A percentile compares a stretch with the other conserved stretches of the same genome.
Evolutionary conservation across 2,113 vertebrate species (phyloP).

Genomic region (Epinephelus fuscoguttatus): DNA sequence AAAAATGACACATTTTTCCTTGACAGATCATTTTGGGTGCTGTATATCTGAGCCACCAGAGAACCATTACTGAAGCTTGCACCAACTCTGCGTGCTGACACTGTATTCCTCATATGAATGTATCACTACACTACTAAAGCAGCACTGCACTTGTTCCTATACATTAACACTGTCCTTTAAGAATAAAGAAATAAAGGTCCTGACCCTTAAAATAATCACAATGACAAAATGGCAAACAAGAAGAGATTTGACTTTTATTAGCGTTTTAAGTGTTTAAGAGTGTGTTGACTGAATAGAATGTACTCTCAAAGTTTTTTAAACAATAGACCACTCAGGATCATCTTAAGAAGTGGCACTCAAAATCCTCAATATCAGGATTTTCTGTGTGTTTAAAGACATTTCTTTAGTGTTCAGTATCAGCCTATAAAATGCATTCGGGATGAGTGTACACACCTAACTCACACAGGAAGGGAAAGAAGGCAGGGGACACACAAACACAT

Average conservation of each 20-base stretch:
- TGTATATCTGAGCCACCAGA: conserved; percentile 8
- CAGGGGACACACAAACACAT: conserved; percentile 34
- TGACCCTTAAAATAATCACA: not conserved
- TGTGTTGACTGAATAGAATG: not conserved
- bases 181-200: not conserved
- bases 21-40: not conserved
- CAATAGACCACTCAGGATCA: not conserved
- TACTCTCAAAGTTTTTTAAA: not conserved
- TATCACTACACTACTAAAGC: not conserved
- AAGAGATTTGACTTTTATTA: not conserved
- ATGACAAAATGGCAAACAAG: not conserved
- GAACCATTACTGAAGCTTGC: not conserved
- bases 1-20: not conserved
- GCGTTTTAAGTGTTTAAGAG: not conserved
- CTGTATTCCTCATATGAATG: not conserved
- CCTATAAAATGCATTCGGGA: conserved; percentile 15
- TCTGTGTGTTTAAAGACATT: not conserved
- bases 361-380: not conserved
- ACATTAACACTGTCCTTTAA: not conserved
- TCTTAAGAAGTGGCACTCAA: not conserved
- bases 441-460: conserved; percentile 17
- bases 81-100: not conserved
- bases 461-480: conserved; percentile 41
- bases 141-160: conserved; percentile 1
- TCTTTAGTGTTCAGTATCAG: not conserved